Percentiles rank a stretch among this genome's conserved stretches.
Conservation (phyloP, 1,140 invertebrate genomes). For the Teleopsis dalmanni region DNA sequence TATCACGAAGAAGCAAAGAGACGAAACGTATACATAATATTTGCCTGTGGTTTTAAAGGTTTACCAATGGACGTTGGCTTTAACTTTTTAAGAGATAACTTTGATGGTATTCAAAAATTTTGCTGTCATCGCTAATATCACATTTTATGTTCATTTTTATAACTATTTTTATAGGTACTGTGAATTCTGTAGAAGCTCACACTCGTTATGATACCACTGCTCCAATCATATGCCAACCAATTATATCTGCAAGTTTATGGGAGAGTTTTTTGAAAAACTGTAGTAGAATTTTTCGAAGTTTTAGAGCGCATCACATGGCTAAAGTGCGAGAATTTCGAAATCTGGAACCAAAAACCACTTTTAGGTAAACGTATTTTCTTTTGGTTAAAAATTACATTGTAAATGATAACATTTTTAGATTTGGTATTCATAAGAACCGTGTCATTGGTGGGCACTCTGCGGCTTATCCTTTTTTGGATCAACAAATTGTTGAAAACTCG, state of each 20-base stretch:
- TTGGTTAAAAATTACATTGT: too few relatives aligned
- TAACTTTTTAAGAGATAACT: constrained; percentile 37
- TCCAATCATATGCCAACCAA: neutral
- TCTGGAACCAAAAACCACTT: too few relatives aligned
- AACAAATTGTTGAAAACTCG: constrained; percentile 1
- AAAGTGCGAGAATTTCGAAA: too few relatives aligned
- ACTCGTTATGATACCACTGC: neutral
- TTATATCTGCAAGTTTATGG: neutral
- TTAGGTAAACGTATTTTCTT: too few relatives aligned
- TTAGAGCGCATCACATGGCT: too few relatives aligned
- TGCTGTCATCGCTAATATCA: too few relatives aligned
- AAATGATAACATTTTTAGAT: too few relatives aligned
- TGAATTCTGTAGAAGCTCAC: neutral
- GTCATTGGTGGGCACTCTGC: neutral
- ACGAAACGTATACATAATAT: constrained; percentile 68
- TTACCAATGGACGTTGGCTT: constrained; percentile 78
- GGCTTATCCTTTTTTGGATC: constrained; percentile 4
- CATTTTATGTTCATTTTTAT: too few relatives aligned
- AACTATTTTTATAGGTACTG: neutral
- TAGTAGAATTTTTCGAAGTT: too few relatives aligned
- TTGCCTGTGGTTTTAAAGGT: constrained; percentile 79
- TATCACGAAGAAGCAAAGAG: constrained; percentile 68
- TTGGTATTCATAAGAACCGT: too few relatives aligned
- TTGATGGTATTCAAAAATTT: neutral
- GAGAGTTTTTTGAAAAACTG: neutral